Percentiles rank a stretch among this genome's conserved stretches.
Conservation (phyloP, 1,140 invertebrate genomes). For the Procambarus clarkii region DNA sequence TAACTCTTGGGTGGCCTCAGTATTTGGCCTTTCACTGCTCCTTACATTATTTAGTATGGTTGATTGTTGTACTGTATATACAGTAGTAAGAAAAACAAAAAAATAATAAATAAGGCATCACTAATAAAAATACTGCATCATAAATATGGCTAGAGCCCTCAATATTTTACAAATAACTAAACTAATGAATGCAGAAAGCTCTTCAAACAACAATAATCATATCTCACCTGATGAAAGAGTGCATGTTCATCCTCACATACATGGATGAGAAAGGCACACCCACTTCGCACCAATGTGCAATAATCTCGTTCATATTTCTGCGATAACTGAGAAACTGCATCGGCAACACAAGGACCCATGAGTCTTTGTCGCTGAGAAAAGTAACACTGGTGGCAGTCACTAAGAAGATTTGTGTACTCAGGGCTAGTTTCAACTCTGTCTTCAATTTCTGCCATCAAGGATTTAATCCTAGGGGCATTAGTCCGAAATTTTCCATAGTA, state of each 20-base stretch:
- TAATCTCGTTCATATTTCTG: conserved; percentile 87
- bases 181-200: neutral
- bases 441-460: conserved; percentile 89
- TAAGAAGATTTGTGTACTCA: conserved; percentile 85
- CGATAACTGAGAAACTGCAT: conserved; percentile 85
- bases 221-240: conserved; percentile 84
- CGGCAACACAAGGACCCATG: conserved; percentile 85
- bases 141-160: too few species aligned
- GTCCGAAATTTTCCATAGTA: conserved; percentile 97
- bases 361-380: conserved; percentile 85
- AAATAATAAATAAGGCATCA: too few species aligned
- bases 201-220: neutral
- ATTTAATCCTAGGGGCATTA: conserved; percentile 87
- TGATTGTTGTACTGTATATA: too few species aligned
- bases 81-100: too few species aligned
- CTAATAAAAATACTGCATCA: too few species aligned
- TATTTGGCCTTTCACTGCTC: too few species aligned
- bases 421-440: conserved; percentile 76
- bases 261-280: conserved; percentile 92
- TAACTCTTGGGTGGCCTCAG: too few species aligned
- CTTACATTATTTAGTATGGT: too few species aligned
- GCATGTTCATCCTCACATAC: conserved; percentile 94
- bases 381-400: conserved; percentile 91
- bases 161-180: too few species aligned
- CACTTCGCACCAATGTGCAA: conserved; percentile 90